Evolutionary conservation across 2,888 invertebrate genomes (phyloP).

Genomic region (Tachystola acroxantha): DNA sequence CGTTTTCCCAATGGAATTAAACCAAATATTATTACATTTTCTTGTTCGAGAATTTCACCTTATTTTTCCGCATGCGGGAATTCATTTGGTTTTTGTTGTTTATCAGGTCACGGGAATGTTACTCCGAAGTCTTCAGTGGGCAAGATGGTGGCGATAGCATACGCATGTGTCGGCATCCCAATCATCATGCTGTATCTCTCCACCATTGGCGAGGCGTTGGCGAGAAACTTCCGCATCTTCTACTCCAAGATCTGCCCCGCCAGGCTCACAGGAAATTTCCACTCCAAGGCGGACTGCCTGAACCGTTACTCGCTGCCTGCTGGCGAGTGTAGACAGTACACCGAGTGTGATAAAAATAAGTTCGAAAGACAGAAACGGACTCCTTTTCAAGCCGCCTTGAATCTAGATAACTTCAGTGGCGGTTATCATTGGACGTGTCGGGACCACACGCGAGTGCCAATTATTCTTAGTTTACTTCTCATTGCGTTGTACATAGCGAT

Average conservation of each 20-base stretch:
- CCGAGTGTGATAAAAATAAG: conserved; percentile 27
- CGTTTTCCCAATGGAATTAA: background rate
- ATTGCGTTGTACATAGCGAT: conserved; percentile 92
- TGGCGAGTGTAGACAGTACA: conserved; percentile 11
- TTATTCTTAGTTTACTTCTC: conserved; percentile 90
- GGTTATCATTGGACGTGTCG: conserved; percentile 65
- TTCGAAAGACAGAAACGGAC: conserved; percentile 27
- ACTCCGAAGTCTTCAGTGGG: conserved; percentile 89
- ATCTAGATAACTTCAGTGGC: conserved; percentile 45
- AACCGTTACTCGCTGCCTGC: conserved; percentile 24
- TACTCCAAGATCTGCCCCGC: conserved; percentile 72
- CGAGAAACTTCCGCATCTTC: conserved; percentile 85
- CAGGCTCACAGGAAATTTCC: background rate
- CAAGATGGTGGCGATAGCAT: conserved; percentile 88
- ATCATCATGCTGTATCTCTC: conserved; percentile 92
- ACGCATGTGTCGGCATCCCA: conserved; percentile 92
- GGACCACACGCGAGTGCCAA: conserved; percentile 88
- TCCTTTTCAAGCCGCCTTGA: conserved; percentile 59
- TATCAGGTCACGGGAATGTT: conserved; percentile 90
- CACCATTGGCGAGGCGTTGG: conserved; percentile 90
- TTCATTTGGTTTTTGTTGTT: background rate
- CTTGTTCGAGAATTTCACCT: no score
- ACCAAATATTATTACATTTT: no score
- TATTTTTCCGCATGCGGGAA: no score
- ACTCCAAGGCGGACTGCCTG: background rate